A percentile compares a stretch with the other conserved stretches of the same genome.
These are phyloP conservation scores for Panagrolaimus sp. DNA, from an alignment of 1,140 invertebrate genomes.

Conservation along the genomic window DNA sequence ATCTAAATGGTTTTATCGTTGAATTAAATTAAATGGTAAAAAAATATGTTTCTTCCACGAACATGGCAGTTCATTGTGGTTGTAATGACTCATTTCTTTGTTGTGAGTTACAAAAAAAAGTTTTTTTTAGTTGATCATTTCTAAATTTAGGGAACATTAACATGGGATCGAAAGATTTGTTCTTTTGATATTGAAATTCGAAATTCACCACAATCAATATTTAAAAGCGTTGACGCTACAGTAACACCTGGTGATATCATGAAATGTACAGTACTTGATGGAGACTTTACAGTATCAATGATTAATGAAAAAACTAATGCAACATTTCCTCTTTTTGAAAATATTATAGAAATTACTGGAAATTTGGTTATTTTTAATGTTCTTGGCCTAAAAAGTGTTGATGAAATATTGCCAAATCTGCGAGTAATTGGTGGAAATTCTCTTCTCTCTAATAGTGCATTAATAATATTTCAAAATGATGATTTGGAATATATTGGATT, in stretches of 20 bases:
- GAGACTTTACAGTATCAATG: slow-evolving; percentile 53
- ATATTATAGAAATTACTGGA: slow-evolving; percentile 54
- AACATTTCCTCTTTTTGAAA: slow-evolving; percentile 42
- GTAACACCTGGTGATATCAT: not conserved
- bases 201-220: too few species aligned
- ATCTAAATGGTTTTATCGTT: too few species aligned
- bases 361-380: slow-evolving; percentile 51
- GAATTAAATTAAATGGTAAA: too few species aligned
- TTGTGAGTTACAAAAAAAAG: too few species aligned
- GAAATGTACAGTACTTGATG: slow-evolving; percentile 39
- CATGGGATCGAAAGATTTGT: too few species aligned
- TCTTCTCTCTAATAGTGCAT: slow-evolving; percentile 76
- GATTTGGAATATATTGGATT: slow-evolving; percentile 73
- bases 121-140: too few species aligned
- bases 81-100: too few species aligned
- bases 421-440: slow-evolving; percentile 80
- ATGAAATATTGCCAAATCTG: slow-evolving; percentile 83
- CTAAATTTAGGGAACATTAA: too few species aligned
- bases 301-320: slow-evolving; percentile 17
- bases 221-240: too few species aligned
- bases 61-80: too few species aligned
- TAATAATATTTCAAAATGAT: slow-evolving; percentile 72
- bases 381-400: slow-evolving; percentile 70
- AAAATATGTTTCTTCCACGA: too few species aligned
- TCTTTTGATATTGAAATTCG: too few species aligned